Evolutionary conservation across 2,113 vertebrate species (phyloP).

Genomic region (Mus spicilegus): DNA sequence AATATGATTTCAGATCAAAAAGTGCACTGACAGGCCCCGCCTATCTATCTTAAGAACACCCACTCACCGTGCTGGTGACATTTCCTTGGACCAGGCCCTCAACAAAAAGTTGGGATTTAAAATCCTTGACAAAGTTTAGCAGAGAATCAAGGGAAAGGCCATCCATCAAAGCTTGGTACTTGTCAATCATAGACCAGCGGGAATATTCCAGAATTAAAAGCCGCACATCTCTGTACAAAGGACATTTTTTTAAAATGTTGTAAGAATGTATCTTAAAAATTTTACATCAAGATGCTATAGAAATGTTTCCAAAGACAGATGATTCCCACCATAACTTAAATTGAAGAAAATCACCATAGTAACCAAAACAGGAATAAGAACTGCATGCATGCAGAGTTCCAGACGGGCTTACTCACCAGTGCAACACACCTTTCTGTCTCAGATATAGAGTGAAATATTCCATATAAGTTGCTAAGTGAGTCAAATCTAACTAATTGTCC

Average conservation of each 20-base stretch:
- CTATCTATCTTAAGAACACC: neutral
- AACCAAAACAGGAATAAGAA: constrained; percentile 20
- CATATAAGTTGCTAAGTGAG: neutral
- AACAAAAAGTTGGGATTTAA: constrained; percentile 93
- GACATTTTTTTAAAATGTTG: neutral
- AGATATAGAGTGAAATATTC: constrained; percentile 29
- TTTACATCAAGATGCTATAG: constrained; percentile 4
- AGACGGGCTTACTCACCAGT: neutral
- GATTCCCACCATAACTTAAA: constrained; percentile 50
- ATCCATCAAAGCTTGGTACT: constrained; percentile 91
- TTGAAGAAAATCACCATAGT: neutral
- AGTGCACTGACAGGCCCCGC: neutral
- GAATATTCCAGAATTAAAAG: constrained; percentile 93
- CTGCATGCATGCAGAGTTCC: neutral
- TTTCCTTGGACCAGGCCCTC: constrained; percentile 97
- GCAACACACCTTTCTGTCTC: constrained; percentile 1
- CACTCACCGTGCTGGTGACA: constrained; percentile 93
- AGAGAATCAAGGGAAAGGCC: constrained; percentile 91
- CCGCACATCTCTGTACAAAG: constrained; percentile 90
- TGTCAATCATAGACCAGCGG: constrained; percentile 97
- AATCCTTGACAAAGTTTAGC: constrained; percentile 89
- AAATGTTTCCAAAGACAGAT: constrained; percentile 45
- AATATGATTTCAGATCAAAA: neutral
- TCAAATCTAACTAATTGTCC: neutral
- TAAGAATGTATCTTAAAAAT: constrained; percentile 38